Base-by-base conservation (phyloP, 1,140 invertebrate genomes). In the Drusus annulatus region DNA sequence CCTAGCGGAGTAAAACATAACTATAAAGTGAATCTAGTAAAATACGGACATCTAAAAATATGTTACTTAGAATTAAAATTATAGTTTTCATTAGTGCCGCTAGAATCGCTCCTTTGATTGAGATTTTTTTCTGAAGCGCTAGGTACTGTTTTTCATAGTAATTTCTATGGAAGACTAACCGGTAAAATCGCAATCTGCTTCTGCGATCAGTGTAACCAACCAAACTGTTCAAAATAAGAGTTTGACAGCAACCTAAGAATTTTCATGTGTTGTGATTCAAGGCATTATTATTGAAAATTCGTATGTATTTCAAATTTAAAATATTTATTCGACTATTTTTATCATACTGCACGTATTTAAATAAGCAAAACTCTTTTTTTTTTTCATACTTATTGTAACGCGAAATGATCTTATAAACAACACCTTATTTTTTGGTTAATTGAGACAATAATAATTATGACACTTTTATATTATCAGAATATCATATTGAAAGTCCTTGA, bases 241-340 rank as follows among this genome's bases (percentile, higher is more conserved):
- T 71, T 71, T 71, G 68, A 71, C 68, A 71, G 68, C 68, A 52
- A 10, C 21, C 5, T 51, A 7, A 45, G 21, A n/a, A 23, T 56
- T 56, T 56, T 60, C 8, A 21, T 60, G 10, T 45, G 36, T 45
- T 45, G 36, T 45, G 36, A 45, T 45, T 45, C 36, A 71, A 71
- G 51, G 68, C 68, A 52, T 71, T 71, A 52, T 71, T 71, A 71
- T 71, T 51, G 25, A 51, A 51, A 71, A 71, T 6, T 52, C 50
- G 68, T 71, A 71, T 15, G 68, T 52, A 71, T 71, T 52, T 51
- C 19, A 0, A 17, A 65, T n/a, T 36, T 19, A 19, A 19, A 23
- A 23, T 16, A 36, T 63, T 63, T 28, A 13, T 8, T 15, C 19
- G 1, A 60, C 19, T 60, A 21, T 60, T 60, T 21, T 60, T 60